These are phyloP conservation scores for Maccullochella peelii DNA, from an alignment of 2,113 vertebrate genomes.

Conservation along the genomic window DNA sequence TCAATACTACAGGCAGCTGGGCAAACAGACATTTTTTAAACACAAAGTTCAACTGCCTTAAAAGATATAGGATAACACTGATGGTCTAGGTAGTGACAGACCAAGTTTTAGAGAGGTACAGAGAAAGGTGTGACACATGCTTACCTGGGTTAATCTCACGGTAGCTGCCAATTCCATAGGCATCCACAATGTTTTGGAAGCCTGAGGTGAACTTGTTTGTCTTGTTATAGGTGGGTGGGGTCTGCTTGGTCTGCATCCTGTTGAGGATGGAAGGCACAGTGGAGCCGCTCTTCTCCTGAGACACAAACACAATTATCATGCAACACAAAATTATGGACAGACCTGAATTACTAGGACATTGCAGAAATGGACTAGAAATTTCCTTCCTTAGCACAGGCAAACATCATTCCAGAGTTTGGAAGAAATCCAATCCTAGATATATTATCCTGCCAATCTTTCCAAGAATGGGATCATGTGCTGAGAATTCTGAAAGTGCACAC, in stretches of 20 bases:
- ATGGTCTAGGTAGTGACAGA: background rate
- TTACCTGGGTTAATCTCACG: constrained; percentile 98
- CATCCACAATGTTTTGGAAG: constrained; percentile 98
- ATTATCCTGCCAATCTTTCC: background rate
- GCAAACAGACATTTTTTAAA: constrained; percentile 27
- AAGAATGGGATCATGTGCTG: background rate
- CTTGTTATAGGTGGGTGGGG: constrained; percentile 96
- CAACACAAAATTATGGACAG: background rate
- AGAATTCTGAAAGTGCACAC: background rate
- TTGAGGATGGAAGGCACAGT: constrained; percentile 98
- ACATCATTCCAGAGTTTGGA: background rate
- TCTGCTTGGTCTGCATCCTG: constrained; percentile 97
- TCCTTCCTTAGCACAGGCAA: background rate
- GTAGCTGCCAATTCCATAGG: constrained; percentile 96
- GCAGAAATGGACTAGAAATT: background rate
- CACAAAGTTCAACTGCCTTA: background rate
- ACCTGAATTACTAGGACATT: background rate
- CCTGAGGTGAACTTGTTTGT: constrained; percentile 98
- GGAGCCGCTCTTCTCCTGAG: constrained; percentile 96
- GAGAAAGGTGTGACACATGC: background rate
- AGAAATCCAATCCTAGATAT: background rate
- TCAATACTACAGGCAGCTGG: constrained; percentile 35
- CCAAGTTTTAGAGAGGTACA: background rate
- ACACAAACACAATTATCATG: background rate
- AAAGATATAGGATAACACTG: background rate